A percentile compares a stretch with the other conserved stretches of the same genome.
Evolutionary conservation across 1,140 invertebrate genomes (phyloP).

Genomic region (Tetranychus cinnabarinus): DNA sequence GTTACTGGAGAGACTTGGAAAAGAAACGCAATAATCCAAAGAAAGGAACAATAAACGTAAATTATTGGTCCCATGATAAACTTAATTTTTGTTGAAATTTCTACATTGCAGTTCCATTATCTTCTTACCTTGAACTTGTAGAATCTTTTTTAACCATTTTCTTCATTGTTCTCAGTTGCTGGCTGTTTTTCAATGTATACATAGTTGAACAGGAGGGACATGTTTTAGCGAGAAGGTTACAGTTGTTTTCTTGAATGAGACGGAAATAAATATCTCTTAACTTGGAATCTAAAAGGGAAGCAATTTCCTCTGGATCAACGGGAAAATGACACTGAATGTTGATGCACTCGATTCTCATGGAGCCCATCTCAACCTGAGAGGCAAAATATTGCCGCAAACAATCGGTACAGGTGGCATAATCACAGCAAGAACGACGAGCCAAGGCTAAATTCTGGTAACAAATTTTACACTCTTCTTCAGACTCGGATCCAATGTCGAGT

Average conservation of each 20-base stretch:
- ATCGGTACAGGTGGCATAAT: slow-evolving; percentile 17
- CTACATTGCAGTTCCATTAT: neutral
- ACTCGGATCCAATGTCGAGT: no score
- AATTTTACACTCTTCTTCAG: slow-evolving; percentile 12
- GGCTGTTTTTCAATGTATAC: slow-evolving; percentile 7
- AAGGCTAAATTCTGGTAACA: slow-evolving; percentile 12
- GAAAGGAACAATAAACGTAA: no score
- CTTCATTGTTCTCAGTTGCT: slow-evolving; percentile 7
- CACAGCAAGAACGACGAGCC: slow-evolving; percentile 18
- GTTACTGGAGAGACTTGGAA: no score
- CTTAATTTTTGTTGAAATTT: no score
- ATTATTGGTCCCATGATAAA: no score
- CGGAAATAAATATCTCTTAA: slow-evolving; percentile 20
- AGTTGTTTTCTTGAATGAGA: slow-evolving; percentile 21
- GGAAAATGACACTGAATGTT: slow-evolving; percentile 16
- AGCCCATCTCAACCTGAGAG: slow-evolving; percentile 17
- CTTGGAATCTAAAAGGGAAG: slow-evolving; percentile 14
- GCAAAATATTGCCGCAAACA: slow-evolving; percentile 19
- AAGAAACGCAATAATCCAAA: no score
- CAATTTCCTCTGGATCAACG: slow-evolving; percentile 21
- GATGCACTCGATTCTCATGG: slow-evolving; percentile 20
- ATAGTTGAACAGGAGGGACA: slow-evolving; percentile 22
- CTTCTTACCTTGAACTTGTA: slow-evolving; percentile 2
- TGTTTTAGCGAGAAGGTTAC: slow-evolving; percentile 21
- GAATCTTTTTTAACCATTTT: slow-evolving; percentile 10